Base-by-base conservation (phyloP, 2,888 invertebrate species). In the Calameuta pallipes region DNA sequence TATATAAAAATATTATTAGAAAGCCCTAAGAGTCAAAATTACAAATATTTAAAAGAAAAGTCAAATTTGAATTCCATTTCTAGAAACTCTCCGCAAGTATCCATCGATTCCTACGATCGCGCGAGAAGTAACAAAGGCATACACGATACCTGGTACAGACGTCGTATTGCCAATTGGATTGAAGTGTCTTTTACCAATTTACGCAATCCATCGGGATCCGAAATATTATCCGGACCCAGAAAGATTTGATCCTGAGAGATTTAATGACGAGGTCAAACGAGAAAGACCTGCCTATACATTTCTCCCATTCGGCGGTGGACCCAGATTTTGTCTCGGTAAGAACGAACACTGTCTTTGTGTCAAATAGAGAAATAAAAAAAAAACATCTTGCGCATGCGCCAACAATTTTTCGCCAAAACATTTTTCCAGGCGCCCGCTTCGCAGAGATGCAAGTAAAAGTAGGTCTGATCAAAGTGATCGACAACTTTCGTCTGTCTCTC, bases 181-280 rank as follows among this genome's bases (percentile, higher is more conserved):
- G 11, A 81, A 82, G 0, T 82, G 92, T 1, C 30, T 89, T 0
- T 80, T 92, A 15, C 89, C 92, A 0, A 81, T 86, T 3, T 75
- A 82, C n/a, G 91, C 89, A 13, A 85, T 93, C n/a, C 92, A 93
- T 79, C 82, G 89, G 33, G 92, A 92, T 79, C 87, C 89, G 12
- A 87, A 90, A 74, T 89, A 92, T 80, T 93, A 90, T 79, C 87
- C 90, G 0, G 85, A 93, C 6, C 92, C 93, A 4, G 88, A 90
- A 36, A 87, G 86, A 36, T 93, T 93, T 83, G 89, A 92, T 71
- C 93, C 93, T 4, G 92, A 92, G 36, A 89, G 93, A 82, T 93
- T 93, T 88, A 84, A 85, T 30, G 73, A 87, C 0, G 89, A 90
- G 71, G 89, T 87, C n/a, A 85, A 81, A 23, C 85, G 82, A 15